These are phyloP conservation scores for Cheilosia vulpina DNA, from an alignment of 2,888 invertebrate species.

Conservation along the genomic window DNA sequence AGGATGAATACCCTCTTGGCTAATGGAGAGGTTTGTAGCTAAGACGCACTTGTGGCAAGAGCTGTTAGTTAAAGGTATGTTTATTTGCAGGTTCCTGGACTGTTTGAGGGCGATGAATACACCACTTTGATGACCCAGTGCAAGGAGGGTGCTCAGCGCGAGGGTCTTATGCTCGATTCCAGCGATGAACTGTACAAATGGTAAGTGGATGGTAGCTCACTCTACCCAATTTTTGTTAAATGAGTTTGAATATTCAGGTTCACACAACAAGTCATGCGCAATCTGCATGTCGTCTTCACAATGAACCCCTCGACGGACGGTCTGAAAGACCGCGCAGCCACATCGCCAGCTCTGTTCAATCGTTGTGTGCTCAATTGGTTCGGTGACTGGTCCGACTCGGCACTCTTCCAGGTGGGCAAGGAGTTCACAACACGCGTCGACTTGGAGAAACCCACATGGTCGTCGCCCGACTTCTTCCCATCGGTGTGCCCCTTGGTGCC, in stretches of 20 bases:
- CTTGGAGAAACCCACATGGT: slow-evolving; percentile 94
- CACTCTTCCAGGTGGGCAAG: slow-evolving; percentile 96
- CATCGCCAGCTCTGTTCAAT: slow-evolving; percentile 99
- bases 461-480: slow-evolving; percentile 95
- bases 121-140: slow-evolving; percentile 99
- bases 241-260: slow-evolving; percentile 84
- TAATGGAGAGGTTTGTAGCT: slow-evolving; percentile 91
- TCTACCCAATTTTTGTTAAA: neutral
- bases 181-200: slow-evolving; percentile 99
- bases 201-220: slow-evolving; percentile 81
- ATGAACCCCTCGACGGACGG: slow-evolving; percentile 99
- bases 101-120: slow-evolving; percentile 98
- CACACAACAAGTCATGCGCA: slow-evolving; percentile 99
- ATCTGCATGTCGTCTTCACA: slow-evolving; percentile 99
- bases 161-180: slow-evolving; percentile 99
- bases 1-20: slow-evolving; percentile 99
- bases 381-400: slow-evolving; percentile 99
- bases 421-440: slow-evolving; percentile 98
- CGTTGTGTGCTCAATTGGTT: slow-evolving; percentile 99
- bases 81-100: slow-evolving; percentile 89
- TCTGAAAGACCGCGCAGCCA: slow-evolving; percentile 98
- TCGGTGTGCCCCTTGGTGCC: slow-evolving; percentile 91
- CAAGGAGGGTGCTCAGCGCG: slow-evolving; percentile 98
- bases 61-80: slow-evolving; percentile 1
- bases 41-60: slow-evolving; percentile 64